These are phyloP conservation scores for Toxostoma redivivum DNA, from an alignment of 2,113 vertebrate genomes.

Conservation along the genomic window DNA sequence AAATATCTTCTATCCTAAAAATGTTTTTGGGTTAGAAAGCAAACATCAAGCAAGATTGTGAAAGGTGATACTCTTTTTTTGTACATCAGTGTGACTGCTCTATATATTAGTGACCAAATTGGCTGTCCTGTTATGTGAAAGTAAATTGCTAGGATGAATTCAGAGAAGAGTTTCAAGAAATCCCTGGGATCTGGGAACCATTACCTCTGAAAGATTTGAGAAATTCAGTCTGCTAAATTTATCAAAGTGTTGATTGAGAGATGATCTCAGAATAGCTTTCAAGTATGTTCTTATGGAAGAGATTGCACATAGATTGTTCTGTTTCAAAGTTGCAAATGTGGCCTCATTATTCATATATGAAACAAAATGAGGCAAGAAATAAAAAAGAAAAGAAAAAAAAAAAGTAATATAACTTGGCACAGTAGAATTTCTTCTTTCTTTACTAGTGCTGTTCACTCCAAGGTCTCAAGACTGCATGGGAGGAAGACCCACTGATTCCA, in stretches of 20 bases:
- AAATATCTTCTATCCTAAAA: neutral
- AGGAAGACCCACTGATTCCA: neutral
- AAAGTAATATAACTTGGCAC: accelerated
- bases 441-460: neutral
- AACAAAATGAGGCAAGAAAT: neutral
- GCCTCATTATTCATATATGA: neutral
- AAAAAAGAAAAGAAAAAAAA: no score
- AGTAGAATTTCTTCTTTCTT: neutral
- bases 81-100: neutral
- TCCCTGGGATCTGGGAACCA: neutral
- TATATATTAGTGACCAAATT: neutral
- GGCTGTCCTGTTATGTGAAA: neutral
- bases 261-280: neutral
- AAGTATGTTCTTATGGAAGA: neutral
- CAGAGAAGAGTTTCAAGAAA: neutral
- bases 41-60: neutral
- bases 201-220: neutral
- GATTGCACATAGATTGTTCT: neutral
- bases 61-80: neutral
- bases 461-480: neutral
- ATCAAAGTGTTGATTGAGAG: neutral
- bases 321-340: neutral
- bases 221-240: neutral
- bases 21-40: neutral
- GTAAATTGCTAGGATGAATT: neutral